Percentiles rank a stretch among this genome's conserved stretches.
phyloP scores from a whole-genome alignment of 2,113 vertebrate species.

The Pseudorectes ferrugineus region DNA sequence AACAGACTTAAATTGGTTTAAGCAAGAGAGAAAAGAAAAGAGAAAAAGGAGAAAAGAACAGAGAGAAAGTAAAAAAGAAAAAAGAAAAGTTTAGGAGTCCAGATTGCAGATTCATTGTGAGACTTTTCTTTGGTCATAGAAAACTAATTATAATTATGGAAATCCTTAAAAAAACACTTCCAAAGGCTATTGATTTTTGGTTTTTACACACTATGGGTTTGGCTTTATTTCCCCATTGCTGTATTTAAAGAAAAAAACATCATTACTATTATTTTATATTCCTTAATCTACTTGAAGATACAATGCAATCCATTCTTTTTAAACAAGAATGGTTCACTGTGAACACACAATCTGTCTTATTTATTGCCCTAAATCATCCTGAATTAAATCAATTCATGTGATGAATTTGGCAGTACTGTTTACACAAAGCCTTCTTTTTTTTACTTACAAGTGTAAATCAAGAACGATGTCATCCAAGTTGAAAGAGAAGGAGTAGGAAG shows the following conservation, averaged over 20 bases:
- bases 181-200: not conserved
- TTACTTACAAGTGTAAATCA: not conserved
- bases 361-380: not conserved
- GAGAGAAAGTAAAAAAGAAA: no score
- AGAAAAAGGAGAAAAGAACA: no score
- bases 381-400: not conserved
- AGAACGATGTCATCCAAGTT: not conserved
- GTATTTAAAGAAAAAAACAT: not conserved
- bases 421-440: not conserved
- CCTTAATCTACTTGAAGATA: not conserved
- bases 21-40: not conserved
- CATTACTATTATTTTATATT: not conserved
- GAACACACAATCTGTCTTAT: not conserved
- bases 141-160: not conserved
- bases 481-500: not conserved
- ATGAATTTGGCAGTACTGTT: not conserved
- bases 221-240: not conserved
- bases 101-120: not conserved
- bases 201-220: not conserved
- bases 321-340: not conserved
- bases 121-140: not conserved
- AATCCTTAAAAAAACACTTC: not conserved
- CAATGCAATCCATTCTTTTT: not conserved
- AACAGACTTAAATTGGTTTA: not conserved
- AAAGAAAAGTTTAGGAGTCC: not conserved